A percentile compares a stretch with the other conserved stretches of the same genome.
Evolutionary conservation across 2,113 vertebrate species (phyloP).

Genomic region (Petrocephalus microphthalmus): DNA sequence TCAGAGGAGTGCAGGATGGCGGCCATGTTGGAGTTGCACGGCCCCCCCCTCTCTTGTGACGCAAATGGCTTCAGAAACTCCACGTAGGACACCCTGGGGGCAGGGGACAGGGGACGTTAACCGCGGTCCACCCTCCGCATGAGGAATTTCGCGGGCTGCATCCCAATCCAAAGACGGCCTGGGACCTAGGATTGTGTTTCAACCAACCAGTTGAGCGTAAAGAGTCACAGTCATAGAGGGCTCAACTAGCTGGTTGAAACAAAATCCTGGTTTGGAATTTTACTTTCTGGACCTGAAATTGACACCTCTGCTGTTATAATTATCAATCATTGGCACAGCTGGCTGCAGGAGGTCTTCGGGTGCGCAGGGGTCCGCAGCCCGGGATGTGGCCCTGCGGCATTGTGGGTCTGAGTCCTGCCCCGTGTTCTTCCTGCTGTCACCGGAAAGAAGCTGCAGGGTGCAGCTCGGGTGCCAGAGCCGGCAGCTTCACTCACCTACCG

Average conservation of each 20-base stretch:
- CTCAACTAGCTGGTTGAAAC: too few species aligned
- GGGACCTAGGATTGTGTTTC: too few species aligned
- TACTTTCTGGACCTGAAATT: too few species aligned
- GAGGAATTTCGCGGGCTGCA: neutral
- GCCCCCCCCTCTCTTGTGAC: slow-evolving; percentile 25
- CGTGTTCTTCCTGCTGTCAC: neutral
- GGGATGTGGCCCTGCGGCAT: neutral
- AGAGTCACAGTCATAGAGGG: too few species aligned
- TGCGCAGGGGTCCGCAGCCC: neutral
- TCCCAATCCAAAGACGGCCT: neutral
- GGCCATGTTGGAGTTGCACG: slow-evolving; percentile 26
- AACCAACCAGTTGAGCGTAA: too few species aligned
- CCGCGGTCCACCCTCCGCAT: neutral
- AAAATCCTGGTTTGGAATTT: too few species aligned
- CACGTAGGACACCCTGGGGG: slow-evolving; percentile 35
- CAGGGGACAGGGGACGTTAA: neutral
- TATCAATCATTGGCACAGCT: neutral
- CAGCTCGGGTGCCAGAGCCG: neutral
- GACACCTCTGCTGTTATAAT: too few species aligned
- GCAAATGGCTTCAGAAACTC: slow-evolving; percentile 45
- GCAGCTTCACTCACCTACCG: slow-evolving; percentile 29
- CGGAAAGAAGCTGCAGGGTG: neutral
- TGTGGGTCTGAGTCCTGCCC: neutral
- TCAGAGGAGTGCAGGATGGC: slow-evolving; percentile 26
- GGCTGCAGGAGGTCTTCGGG: neutral